A percentile compares a stretch with the other conserved stretches of the same genome.
phyloP scores from a whole-genome alignment of 2,113 vertebrate genomes.

The Malurus cyaneus region DNA sequence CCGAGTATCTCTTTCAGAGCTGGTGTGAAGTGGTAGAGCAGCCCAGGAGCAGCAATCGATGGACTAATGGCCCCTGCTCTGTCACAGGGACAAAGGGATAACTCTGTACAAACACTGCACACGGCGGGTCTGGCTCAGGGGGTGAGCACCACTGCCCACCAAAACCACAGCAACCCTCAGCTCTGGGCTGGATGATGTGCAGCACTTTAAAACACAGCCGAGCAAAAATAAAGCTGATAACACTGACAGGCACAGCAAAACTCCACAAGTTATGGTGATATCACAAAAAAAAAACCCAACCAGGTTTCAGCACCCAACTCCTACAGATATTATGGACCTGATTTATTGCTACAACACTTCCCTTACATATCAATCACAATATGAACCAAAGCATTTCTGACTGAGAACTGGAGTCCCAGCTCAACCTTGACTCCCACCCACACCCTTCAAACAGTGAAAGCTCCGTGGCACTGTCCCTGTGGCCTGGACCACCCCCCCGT shows the following conservation, averaged over 20 bases:
- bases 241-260: not conserved
- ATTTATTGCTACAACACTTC: not conserved
- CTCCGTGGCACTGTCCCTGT: fast-evolving
- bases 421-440: not conserved
- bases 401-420: not conserved
- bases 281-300: fast-evolving
- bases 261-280: not conserved
- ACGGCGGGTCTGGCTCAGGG: fast-evolving
- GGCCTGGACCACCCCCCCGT: not conserved
- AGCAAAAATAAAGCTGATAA: not conserved
- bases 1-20: not conserved
- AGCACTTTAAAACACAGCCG: not conserved
- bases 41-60: not conserved
- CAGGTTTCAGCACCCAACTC: not conserved
- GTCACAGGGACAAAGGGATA: fast-evolving
- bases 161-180: not conserved
- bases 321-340: not conserved
- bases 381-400: not conserved
- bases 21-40: fast-evolving
- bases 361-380: not conserved
- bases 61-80: not conserved
- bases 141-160: not conserved
- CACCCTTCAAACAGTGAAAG: fast-evolving
- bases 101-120: fast-evolving
- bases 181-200: not conserved